These are phyloP conservation scores for Melipona bicolor DNA, from an alignment of 2,888 invertebrate species.

Conservation along the genomic window DNA sequence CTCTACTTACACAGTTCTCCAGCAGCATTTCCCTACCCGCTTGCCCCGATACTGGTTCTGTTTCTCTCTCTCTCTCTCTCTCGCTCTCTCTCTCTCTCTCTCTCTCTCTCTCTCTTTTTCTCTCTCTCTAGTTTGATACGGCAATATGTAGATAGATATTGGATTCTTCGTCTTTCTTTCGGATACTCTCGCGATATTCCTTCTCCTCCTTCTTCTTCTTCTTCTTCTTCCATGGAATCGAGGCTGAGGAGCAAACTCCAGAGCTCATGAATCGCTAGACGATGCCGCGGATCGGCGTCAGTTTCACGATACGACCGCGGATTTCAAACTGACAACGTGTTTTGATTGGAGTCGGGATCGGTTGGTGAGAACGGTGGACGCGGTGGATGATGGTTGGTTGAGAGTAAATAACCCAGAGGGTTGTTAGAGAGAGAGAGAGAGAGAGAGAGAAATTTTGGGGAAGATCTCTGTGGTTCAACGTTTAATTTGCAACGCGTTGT, in stretches of 20 bases:
- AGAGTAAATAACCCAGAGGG: not conserved
- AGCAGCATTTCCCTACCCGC: conserved; percentile 1
- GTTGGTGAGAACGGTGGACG: not conserved
- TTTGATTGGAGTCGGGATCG: not conserved
- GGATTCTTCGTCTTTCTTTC: not conserved
- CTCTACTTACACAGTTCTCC: not conserved
- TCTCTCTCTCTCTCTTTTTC: too few relatives aligned
- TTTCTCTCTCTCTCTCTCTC: too few relatives aligned
- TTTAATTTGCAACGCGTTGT: not conserved
- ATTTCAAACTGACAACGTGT: conserved; percentile 17
- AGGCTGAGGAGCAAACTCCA: not conserved
- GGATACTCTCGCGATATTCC: not conserved
- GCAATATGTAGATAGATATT: not conserved
- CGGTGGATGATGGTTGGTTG: not conserved
- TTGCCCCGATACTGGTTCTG: not conserved
- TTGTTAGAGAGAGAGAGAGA: not conserved
- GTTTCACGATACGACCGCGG: conserved; percentile 22
- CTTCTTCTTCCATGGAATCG: too few relatives aligned
- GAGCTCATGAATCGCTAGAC: not conserved
- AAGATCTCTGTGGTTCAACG: not conserved
- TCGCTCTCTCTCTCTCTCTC: too few relatives aligned
- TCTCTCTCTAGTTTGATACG: not conserved
- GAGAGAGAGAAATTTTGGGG: not conserved
- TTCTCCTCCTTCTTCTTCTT: not conserved
- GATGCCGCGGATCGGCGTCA: not conserved